Evolutionary conservation across 2,113 vertebrate genomes (phyloP), one percentile per base, ranked within the genome.

Genomic region (Callipepla californica): DNA sequence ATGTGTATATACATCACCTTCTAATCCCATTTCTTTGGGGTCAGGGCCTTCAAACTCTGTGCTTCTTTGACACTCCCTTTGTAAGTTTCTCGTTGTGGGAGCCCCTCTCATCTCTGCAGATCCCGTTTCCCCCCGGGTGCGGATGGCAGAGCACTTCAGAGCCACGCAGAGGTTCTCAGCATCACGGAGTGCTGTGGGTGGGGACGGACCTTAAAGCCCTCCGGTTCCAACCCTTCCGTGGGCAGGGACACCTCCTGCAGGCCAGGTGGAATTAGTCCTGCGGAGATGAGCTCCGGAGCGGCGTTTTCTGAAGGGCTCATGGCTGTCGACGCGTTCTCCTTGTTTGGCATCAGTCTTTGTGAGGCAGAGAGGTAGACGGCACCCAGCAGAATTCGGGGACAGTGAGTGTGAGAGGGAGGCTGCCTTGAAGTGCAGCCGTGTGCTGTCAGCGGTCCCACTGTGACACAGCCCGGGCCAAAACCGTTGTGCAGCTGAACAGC

Each of bases 341-440:
- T 18, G 18, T 23, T 40, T 8, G 16, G 2, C 15, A 17, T 7
- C 28, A 4, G 59, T 25, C 22, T 23, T 50, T 25, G 6, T 23
- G 6, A 50, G 12, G 50, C 13, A 25, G 23, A 51, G 50, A 26
- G 50, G 7, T 15, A 8, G 61, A 11, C 1, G 28, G 42, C 28
- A 7, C n/a, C 50, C 9, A 1, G 59, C n/a, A 12, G 59, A 20
- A 10, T 6, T 3, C 13, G 13, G 3, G n/a, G 69, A 50, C 59
- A 57, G 59, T 5, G 0, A 21, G 15, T 40, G 45, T 10, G 10
- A 21, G 50, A n/a, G 13, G 21, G 50, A 34, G 30, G 59, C 23
- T 17, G 5, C 2, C 51, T 34, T 15, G 1, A 20, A 12, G 25
- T 1, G 30, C 14, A 13, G 19, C 30, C 42, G 3, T 23, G 3